These are phyloP conservation scores for Drosophila pachea DNA, from an alignment of 1,140 invertebrate species.

Conservation along the genomic window DNA sequence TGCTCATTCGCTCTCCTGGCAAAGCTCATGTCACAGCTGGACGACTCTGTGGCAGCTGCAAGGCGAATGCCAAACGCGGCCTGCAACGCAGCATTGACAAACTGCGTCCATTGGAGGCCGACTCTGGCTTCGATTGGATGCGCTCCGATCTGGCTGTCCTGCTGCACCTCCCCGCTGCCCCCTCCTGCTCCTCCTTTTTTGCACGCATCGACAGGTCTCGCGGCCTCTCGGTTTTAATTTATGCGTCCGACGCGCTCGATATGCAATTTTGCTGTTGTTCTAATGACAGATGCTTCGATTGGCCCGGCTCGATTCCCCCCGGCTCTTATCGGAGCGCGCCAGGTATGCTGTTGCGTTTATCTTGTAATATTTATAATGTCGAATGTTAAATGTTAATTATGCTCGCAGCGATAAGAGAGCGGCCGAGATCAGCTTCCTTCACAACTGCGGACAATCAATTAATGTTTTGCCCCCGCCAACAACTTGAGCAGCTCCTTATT, in stretches of 20 bases:
- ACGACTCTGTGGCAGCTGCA: constrained; percentile 6
- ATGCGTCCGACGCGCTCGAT: constrained; percentile 49
- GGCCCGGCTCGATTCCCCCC: constrained; percentile 16
- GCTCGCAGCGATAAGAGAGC: constrained; percentile 26
- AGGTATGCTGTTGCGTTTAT: constrained; percentile 29
- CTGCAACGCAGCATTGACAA: constrained; percentile 39
- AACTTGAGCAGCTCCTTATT: constrained; percentile 20
- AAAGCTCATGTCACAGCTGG: background rate
- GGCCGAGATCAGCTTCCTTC: background rate
- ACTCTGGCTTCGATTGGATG: background rate
- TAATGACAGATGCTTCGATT: constrained; percentile 37
- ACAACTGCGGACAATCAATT: constrained; percentile 33
- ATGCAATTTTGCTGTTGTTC: constrained; percentile 47
- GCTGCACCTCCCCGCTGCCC: background rate
- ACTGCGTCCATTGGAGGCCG: constrained; percentile 27
- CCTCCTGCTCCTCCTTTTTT: constrained; percentile 24
- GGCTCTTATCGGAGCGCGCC: constrained; percentile 16
- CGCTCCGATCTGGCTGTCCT: too few species aligned
- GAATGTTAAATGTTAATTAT: constrained; percentile 36
- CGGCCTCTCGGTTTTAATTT: constrained; percentile 37
- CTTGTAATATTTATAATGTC: constrained; percentile 42
- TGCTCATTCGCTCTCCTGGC: background rate
- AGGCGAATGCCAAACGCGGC: constrained; percentile 30
- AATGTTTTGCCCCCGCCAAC: constrained; percentile 8
- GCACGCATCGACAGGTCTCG: constrained; percentile 4